Evolutionary conservation across 2,797 vertebrate genomes (phyloP), one percentile per base, ranked within the genome.

Genomic region (Thalassophryne amazonica): DNA sequence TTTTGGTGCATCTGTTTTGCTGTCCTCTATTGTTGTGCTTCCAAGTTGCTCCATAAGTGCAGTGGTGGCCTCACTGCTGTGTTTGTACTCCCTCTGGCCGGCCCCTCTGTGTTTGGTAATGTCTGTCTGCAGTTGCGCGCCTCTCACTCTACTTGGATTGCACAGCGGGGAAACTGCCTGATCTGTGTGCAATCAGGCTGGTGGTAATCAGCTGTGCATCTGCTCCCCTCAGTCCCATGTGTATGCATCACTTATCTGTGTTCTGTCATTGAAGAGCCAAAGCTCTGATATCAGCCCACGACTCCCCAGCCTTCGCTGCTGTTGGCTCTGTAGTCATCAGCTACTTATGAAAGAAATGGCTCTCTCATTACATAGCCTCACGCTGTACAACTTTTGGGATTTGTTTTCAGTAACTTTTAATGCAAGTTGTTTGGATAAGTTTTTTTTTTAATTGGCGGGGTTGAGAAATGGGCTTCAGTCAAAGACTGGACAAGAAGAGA

Each of bases 151-250:
- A 61, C 60, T 81, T 77, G 59, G 61, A 78, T 67, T 60, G 14
- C 33, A 37, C 60, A 62, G 53, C 54, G 50, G 66, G 55, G 71
- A 56, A 78, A 72, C 32, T 3, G 57, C 30, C 58, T 60, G 73
- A 72, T 69, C 37, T 59, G 55, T 69, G 70, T 50, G 68, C 71
- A 70, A 35, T 75, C 60, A 73, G 78, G 60, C 69, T 62, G 75
- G 58, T 76, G 52, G 37, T 83, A 78, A 80, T 85, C 75, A 75
- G 80, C 73, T 60, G 76, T 71, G 62, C 58, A 59, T 81, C 78
- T 76, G 73, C 72, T 71, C 12, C 16, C 55, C 48, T 67, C 23
- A 0, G 40, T 60, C 66, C 43, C 60, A 6, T 45, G 68, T 17
- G 43, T 64, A 56, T 5, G 41, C 49, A 70, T 69, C 46, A 62